These are phyloP conservation scores for Laothoe populi DNA, from an alignment of 2,888 invertebrate species.

Conservation along the genomic window DNA sequence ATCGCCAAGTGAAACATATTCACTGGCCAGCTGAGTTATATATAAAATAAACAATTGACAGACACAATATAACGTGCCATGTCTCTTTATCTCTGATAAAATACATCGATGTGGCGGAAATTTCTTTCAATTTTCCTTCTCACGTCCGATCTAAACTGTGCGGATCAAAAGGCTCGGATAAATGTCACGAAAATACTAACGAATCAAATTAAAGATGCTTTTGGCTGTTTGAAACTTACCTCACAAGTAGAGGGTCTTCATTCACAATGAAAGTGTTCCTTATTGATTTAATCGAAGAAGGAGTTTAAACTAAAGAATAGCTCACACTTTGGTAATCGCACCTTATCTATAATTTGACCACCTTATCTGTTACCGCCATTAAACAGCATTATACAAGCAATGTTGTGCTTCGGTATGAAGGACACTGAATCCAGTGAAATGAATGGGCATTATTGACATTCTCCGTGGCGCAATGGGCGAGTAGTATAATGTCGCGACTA, in stretches of 20 bases:
- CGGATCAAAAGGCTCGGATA: slow-evolving; percentile 49
- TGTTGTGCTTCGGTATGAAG: too few relatives aligned
- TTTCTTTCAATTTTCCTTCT: slow-evolving; percentile 41
- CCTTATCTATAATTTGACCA: too few relatives aligned
- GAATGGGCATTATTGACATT: too few relatives aligned
- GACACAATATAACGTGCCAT: neutral
- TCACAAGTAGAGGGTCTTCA: slow-evolving; percentile 19
- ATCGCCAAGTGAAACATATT: too few relatives aligned
- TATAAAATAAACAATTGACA: neutral
- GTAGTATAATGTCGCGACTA: too few relatives aligned
- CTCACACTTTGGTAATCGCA: too few relatives aligned
- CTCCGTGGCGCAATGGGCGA: too few relatives aligned
- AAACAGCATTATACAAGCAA: too few relatives aligned
- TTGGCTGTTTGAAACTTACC: slow-evolving; percentile 40
- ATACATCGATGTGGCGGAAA: slow-evolving; percentile 24
- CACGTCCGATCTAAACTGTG: slow-evolving; percentile 55
- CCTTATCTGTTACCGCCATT: too few relatives aligned
- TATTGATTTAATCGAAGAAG: neutral
- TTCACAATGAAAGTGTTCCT: slow-evolving; percentile 9
- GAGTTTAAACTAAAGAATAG: too few relatives aligned
- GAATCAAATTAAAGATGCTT: slow-evolving; percentile 60
- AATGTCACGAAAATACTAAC: slow-evolving; percentile 51
- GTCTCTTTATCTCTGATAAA: slow-evolving; percentile 26
- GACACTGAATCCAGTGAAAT: too few relatives aligned
- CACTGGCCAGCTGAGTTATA: neutral